phyloP scores from a whole-genome alignment of 1,140 invertebrate genomes.

The Lutraria rhynchaena region DNA sequence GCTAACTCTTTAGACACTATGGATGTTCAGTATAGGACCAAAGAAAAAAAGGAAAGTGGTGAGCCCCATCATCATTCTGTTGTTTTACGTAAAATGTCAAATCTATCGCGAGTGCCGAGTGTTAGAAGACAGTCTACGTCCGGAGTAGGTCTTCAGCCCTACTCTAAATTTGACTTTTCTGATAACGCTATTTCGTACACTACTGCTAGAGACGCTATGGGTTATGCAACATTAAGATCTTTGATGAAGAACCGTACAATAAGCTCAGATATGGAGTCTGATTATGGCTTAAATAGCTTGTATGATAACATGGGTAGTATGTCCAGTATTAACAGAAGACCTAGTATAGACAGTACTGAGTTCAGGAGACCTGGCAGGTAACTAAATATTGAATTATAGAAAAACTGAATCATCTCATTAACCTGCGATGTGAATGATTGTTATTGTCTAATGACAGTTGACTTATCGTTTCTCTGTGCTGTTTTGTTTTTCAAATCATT shows the following conservation, averaged over 20 bases:
- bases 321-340: slow-evolving; percentile 54
- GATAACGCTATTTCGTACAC: slow-evolving; percentile 75
- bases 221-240: slow-evolving; percentile 90
- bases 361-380: slow-evolving; percentile 35
- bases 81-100: slow-evolving; percentile 72
- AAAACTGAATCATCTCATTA: no score
- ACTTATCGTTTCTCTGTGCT: no score
- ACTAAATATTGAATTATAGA: no score
- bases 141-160: slow-evolving; percentile 60
- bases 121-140: slow-evolving; percentile 66
- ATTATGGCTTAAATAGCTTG: slow-evolving; percentile 64
- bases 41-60: slow-evolving; percentile 60
- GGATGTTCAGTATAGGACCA: slow-evolving; percentile 44
- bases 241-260: slow-evolving; percentile 86
- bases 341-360: slow-evolving; percentile 62
- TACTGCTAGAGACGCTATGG: slow-evolving; percentile 84
- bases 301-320: slow-evolving; percentile 57
- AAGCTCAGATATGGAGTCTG: slow-evolving; percentile 77
- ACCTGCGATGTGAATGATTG: no score
- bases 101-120: slow-evolving; percentile 77
- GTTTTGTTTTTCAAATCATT: no score
- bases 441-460: no score
- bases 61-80: slow-evolving; percentile 74
- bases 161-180: slow-evolving; percentile 57
- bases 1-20: slow-evolving; percentile 64